phyloP scores from a whole-genome alignment of 2,888 invertebrate species.

The Cheilosia impressa region DNA sequence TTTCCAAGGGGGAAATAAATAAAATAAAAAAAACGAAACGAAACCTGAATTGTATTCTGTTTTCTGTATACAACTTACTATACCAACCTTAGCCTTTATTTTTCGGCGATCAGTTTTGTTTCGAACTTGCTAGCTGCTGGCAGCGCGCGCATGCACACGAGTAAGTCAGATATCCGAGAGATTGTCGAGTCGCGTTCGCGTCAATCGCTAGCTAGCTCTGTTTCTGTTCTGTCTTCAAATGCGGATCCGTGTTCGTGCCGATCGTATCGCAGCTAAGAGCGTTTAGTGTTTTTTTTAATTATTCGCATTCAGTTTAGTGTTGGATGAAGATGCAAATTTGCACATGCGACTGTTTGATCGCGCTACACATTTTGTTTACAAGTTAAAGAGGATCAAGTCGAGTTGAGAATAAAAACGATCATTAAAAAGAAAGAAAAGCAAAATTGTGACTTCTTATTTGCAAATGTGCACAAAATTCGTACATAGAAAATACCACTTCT shows the following conservation, averaged over 20 bases:
- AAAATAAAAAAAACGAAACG: constrained; percentile 35
- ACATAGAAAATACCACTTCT: not conserved
- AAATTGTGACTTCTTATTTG: not conserved
- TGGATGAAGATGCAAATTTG: constrained; percentile 60
- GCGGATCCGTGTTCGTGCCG: constrained; percentile 68
- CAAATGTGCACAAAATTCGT: not conserved
- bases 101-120: constrained; percentile 68
- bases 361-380: constrained; percentile 63
- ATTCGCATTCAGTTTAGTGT: constrained; percentile 11
- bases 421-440: not conserved
- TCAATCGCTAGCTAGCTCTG: constrained; percentile 3
- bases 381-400: constrained; percentile 30
- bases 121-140: constrained; percentile 60
- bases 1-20: constrained; percentile 53
- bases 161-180: constrained; percentile 40
- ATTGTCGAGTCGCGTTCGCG: constrained; percentile 32
- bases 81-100: constrained; percentile 72
- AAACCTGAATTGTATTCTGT: constrained; percentile 70
- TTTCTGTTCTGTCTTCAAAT: constrained; percentile 56
- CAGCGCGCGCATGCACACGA: constrained; percentile 49
- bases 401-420: not conserved
- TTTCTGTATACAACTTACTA: constrained; percentile 58
- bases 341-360: constrained; percentile 57
- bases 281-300: constrained; percentile 57
- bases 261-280: constrained; percentile 58